Base-by-base conservation (phyloP, 2,888 invertebrate species). In the Oxytorus armatus region DNA sequence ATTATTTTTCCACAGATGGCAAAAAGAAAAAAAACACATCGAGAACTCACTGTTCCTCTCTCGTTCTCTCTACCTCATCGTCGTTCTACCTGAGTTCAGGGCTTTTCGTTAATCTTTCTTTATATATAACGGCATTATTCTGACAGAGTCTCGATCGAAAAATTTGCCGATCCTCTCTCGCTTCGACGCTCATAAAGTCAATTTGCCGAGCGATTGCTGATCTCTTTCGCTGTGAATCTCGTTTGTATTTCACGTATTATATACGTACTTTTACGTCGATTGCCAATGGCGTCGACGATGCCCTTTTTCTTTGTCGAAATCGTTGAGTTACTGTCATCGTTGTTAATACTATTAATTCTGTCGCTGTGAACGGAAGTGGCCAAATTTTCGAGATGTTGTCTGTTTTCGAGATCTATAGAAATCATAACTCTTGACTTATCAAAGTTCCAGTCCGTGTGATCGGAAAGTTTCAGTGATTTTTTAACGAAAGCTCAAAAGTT, bases 1-100 rank as follows among this genome's bases (percentile, higher is more conserved):
- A 86, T 86, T 86, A 86, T 84, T 85, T 86, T 83, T 75, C 82
- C n/a, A 68, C 39, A 57, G 66, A n/a, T 55, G 25, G 33, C n/a
- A 25, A n/a, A 23, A 51, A 21, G 21, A 55, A 16, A 61, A 36
- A 25, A 72, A 69, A 42, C 11, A 21, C n/a, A 53, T 59, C 42
- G 74, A 39, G 39, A 55, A 74, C 39, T 36, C 8, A 29, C 7
- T 70, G 11, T 36, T 47, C 5, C 10, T 36, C 14, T 66, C 23
- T 21, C 11, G 8, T 14, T 49, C 49, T 49, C 16, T 47, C 47
- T 16, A 14, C 16, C 16, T 47, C 63, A 14, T 47, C 47, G 11
- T 11, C 47, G 29, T 44, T 63, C 36, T 73, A 61, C 61, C 51
- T 53, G 51, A 42, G 25, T 29, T 21, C 55, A 55, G 42, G 39